Conservation (phyloP, 2,113 vertebrate species). For the Propithecus coquereli region DNA sequence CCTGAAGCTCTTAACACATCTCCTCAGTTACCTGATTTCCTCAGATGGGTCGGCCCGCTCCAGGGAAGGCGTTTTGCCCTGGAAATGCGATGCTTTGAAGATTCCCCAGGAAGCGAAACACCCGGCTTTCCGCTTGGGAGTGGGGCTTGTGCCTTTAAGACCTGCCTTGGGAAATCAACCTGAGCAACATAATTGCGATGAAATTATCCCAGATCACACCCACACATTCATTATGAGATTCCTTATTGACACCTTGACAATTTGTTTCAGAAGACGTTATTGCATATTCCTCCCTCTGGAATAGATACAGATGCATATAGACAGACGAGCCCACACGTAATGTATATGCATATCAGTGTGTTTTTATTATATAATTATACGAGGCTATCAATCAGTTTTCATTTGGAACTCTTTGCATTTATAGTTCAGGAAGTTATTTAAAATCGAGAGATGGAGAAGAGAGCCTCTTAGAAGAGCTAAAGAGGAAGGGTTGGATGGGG, state of each 20-base stretch:
- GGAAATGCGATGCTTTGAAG: slow-evolving; percentile 49
- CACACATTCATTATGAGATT: slow-evolving; percentile 76
- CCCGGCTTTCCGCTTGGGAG: slow-evolving; percentile 62
- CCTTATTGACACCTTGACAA: slow-evolving; percentile 78
- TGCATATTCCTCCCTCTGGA: slow-evolving; percentile 71
- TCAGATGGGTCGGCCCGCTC: not conserved
- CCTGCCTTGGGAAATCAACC: slow-evolving; percentile 75
- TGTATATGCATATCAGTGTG: slow-evolving; percentile 46
- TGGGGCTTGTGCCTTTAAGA: slow-evolving; percentile 70
- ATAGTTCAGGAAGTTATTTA: slow-evolving; percentile 77
- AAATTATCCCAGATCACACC: slow-evolving; percentile 74
- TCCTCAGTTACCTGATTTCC: not conserved
- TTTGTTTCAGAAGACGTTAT: slow-evolving; percentile 72
- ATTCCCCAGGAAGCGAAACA: slow-evolving; percentile 55
- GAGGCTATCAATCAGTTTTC: slow-evolving; percentile 74
- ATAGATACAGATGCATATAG: slow-evolving; percentile 64
- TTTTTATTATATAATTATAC: slow-evolving; percentile 75
- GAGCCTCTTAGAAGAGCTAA: slow-evolving; percentile 16
- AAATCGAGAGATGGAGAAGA: slow-evolving; percentile 62
- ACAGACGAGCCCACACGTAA: slow-evolving; percentile 58
- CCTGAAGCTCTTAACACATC: not conserved
- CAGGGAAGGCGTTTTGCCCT: slow-evolving; percentile 40
- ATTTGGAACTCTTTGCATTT: slow-evolving; percentile 73
- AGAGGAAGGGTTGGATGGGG: not conserved
- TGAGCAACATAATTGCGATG: slow-evolving; percentile 67